Evolutionary conservation across 1,140 invertebrate genomes (phyloP).

Genomic region (Contarinia nasturtii): DNA sequence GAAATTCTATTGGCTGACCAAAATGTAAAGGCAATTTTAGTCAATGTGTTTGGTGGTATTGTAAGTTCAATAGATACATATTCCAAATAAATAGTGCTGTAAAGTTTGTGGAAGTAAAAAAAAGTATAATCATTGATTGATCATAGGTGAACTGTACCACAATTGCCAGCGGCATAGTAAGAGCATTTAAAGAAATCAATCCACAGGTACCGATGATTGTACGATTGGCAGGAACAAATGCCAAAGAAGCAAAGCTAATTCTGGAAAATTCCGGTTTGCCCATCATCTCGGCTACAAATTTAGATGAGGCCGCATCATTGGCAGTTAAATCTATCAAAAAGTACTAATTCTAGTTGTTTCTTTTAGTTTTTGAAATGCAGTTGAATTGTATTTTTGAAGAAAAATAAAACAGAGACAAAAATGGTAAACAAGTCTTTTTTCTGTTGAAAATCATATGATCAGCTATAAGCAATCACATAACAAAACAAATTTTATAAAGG

Average conservation of each 20-base stretch:
- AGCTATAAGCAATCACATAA: too few relatives aligned
- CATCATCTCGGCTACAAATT: slow-evolving; percentile 61
- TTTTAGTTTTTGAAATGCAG: too few relatives aligned
- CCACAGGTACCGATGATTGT: slow-evolving; percentile 81
- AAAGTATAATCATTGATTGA: too few relatives aligned
- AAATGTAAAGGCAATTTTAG: slow-evolving; percentile 88
- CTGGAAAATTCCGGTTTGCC: slow-evolving; percentile 64
- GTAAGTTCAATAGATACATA: too few relatives aligned
- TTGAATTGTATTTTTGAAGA: too few relatives aligned
- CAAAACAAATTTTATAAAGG: too few relatives aligned
- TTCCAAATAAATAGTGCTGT: too few relatives aligned
- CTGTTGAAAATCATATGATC: too few relatives aligned
- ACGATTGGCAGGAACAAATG: slow-evolving; percentile 72
- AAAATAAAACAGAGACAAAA: too few relatives aligned
- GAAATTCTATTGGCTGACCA: slow-evolving; percentile 78
- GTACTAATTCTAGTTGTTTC: neutral
- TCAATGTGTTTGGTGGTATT: slow-evolving; percentile 98
- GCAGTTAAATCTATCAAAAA: neutral
- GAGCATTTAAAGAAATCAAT: slow-evolving; percentile 61
- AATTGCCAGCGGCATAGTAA: slow-evolving; percentile 86
- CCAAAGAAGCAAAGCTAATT: slow-evolving; percentile 41
- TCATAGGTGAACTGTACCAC: slow-evolving; percentile 96
- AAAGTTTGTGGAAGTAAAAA: too few relatives aligned
- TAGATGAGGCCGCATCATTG: slow-evolving; percentile 72
- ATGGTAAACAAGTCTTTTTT: too few relatives aligned